A percentile compares a stretch with the other conserved stretches of the same genome.
These are phyloP conservation scores for Cyprinodon variegatus DNA, from an alignment of 2,113 vertebrate species.

Conservation along the genomic window DNA sequence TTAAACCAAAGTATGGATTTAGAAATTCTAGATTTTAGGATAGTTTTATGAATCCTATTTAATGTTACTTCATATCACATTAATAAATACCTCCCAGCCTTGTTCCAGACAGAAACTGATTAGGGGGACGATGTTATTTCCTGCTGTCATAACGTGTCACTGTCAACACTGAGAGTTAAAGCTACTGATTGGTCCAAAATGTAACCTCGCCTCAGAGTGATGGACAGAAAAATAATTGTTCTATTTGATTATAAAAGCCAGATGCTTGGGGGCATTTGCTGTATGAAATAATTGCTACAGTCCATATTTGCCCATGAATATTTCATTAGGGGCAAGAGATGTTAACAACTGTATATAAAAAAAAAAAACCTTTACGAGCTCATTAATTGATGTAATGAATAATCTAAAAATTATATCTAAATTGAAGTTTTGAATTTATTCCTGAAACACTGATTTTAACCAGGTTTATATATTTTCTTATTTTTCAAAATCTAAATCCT, in stretches of 20 bases:
- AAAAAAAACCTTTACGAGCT: background rate
- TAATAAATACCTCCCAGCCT: constrained; percentile 56
- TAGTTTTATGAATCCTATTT: constrained; percentile 14
- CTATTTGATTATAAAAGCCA: constrained; percentile 1
- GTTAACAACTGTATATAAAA: background rate
- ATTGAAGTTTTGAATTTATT: background rate
- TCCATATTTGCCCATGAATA: constrained; percentile 21
- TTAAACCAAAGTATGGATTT: background rate
- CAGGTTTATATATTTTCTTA: too few species aligned
- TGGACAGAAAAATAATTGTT: constrained; percentile 3
- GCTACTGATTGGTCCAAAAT: constrained; percentile 3
- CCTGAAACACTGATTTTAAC: too few species aligned
- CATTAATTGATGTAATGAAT: background rate
- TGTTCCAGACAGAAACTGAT: constrained; percentile 51
- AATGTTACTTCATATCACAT: constrained; percentile 4
- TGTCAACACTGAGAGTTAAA: constrained; percentile 39
- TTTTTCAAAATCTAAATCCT: too few species aligned
- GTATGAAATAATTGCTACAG: constrained; percentile 3
- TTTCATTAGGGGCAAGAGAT: constrained; percentile 18
- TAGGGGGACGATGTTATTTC: constrained; percentile 58
- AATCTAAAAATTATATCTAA: too few species aligned
- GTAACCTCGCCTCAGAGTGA: constrained; percentile 20
- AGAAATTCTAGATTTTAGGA: background rate
- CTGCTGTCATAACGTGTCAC: constrained; percentile 66
- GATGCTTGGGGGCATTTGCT: constrained; percentile 25